phyloP scores from a whole-genome alignment of 2,888 invertebrate genomes.

The Pogonocherus hispidulus region DNA sequence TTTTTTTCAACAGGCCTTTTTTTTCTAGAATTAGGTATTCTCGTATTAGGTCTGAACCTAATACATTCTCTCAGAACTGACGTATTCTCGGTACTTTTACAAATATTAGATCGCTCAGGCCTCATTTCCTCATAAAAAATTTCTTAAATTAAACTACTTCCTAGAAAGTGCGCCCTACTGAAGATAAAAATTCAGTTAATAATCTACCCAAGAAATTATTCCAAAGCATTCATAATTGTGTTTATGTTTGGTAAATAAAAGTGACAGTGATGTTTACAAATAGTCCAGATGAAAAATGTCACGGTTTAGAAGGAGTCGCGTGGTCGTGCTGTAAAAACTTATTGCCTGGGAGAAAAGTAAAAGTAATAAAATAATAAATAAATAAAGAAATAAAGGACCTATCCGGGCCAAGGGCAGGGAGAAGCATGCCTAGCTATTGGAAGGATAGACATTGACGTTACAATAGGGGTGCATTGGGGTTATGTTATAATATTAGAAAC shows the following conservation, averaged over 20 bases:
- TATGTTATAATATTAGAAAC: too few relatives aligned
- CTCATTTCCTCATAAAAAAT: too few relatives aligned
- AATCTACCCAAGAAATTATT: conserved; percentile 14
- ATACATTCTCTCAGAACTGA: too few relatives aligned
- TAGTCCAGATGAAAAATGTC: conserved; percentile 25
- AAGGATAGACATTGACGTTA: background rate
- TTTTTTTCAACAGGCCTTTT: too few relatives aligned
- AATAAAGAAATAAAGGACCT: conserved; percentile 41
- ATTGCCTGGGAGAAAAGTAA: conserved; percentile 55
- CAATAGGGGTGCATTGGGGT: background rate
- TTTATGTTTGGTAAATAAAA: conserved; percentile 34
- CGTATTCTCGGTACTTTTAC: too few relatives aligned
- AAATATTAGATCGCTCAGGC: too few relatives aligned
- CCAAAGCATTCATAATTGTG: conserved; percentile 33
- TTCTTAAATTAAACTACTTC: background rate
- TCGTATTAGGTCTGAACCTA: too few relatives aligned
- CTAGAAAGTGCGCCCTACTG: background rate
- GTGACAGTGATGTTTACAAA: conserved; percentile 32
- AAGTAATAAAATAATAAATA: conserved; percentile 59
- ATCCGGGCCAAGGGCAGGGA: conserved; percentile 55
- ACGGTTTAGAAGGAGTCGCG: conserved; percentile 45
- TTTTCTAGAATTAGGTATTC: too few relatives aligned
- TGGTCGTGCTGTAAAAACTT: conserved; percentile 46
- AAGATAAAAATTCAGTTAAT: conserved; percentile 22
- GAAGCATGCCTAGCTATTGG: conserved; percentile 27